phyloP scores from a whole-genome alignment of 92 coral and sea anemone species.

The Scolanthus callimorphus region DNA sequence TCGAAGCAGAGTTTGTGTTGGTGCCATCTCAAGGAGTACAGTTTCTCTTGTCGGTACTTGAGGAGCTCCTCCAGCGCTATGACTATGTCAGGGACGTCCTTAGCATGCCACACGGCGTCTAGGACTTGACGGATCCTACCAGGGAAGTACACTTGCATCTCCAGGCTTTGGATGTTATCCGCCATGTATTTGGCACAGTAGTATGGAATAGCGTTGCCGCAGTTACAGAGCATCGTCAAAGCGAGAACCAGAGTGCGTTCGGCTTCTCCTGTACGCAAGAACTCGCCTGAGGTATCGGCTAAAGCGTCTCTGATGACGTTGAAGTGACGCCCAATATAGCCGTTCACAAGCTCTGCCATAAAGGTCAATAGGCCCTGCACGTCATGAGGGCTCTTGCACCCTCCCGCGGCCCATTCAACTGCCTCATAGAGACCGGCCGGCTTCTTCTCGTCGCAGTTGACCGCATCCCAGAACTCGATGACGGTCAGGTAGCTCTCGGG shows the following conservation, averaged over 20 bases:
- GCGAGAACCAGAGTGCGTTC: conserved; percentile 73
- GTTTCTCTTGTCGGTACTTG: conserved; percentile 23
- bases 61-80: conserved; percentile 33
- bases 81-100: conserved; percentile 45
- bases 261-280: conserved; percentile 52
- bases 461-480: conserved; percentile 55
- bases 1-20: conserved; percentile 17
- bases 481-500: conserved; percentile 74
- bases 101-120: conserved; percentile 24
- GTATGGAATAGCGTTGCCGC: conserved; percentile 65
- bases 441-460: conserved; percentile 37
- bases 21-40: conserved; percentile 40
- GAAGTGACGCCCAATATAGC: conserved; percentile 41
- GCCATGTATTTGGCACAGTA: conserved; percentile 17
- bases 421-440: conserved; percentile 22
- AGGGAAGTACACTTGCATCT: conserved; percentile 38
- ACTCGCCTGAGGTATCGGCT: conserved; percentile 14
- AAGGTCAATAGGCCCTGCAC: conserved; percentile 51
- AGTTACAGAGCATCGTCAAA: conserved; percentile 84
- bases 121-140: conserved; percentile 37
- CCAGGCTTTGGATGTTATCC: conserved; percentile 23
- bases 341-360: conserved; percentile 71
- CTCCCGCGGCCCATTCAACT: conserved; percentile 43
- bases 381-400: conserved; percentile 17
- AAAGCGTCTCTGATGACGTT: conserved; percentile 64